A percentile compares a stretch with the other conserved stretches of the same genome.
Conservation (phyloP, 2,888 invertebrate genomes). For the Rhamphomyia laevipes region DNA sequence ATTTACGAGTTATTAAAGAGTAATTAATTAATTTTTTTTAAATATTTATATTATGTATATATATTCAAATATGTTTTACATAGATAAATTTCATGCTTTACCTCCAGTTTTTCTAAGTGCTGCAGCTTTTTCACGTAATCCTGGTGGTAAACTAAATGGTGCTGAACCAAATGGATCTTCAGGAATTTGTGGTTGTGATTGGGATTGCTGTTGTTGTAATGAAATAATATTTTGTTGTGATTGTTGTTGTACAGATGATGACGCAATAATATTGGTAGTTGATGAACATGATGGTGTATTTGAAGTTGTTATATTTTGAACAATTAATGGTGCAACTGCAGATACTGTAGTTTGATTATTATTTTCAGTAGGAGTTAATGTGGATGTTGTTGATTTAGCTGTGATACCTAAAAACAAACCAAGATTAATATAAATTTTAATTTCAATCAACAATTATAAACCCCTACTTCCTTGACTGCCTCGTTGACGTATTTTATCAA, state of each 20-base stretch:
- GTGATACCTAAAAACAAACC: conserved; percentile 26
- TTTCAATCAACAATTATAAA: background rate
- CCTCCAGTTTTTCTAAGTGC: conserved; percentile 38
- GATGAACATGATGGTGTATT: conserved; percentile 2
- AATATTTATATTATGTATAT: background rate
- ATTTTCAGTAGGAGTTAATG: conserved; percentile 32
- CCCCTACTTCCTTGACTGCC: conserved; percentile 60
- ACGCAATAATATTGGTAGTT: background rate
- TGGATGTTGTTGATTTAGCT: conserved; percentile 34
- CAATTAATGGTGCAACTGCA: no score
- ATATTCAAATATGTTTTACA: background rate
- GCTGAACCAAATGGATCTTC: conserved; percentile 74
- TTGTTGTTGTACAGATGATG: background rate
- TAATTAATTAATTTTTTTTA: background rate
- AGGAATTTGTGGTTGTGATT: conserved; percentile 33
- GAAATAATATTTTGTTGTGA: background rate
- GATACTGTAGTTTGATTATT: conserved; percentile 16
- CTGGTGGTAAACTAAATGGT: conserved; percentile 60
- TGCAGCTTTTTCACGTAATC: conserved; percentile 38
- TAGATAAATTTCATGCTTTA: conserved; percentile 35
- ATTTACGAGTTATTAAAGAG: background rate
- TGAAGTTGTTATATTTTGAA: conserved; percentile 1
- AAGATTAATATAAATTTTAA: background rate
- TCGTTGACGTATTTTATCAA: conserved; percentile 66
- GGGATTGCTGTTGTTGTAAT: conserved; percentile 3